phyloP scores from a whole-genome alignment of 2,113 vertebrate genomes.

The Oophaga pumilio region DNA sequence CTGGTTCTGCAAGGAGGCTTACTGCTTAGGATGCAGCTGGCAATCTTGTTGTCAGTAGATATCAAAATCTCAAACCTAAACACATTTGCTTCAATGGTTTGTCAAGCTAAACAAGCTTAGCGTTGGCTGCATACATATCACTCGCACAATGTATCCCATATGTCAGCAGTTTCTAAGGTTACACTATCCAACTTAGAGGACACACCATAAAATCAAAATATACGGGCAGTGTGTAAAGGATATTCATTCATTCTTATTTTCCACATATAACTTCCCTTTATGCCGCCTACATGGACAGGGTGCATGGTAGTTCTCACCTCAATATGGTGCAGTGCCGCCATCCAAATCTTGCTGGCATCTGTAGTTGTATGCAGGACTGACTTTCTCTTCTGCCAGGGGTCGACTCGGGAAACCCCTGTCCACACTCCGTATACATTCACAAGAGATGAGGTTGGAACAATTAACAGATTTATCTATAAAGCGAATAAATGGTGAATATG shows the following conservation, averaged over 20 bases:
- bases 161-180: slow-evolving; percentile 42
- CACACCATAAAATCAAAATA: not conserved
- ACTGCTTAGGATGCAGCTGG: slow-evolving; percentile 34
- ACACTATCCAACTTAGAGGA: slow-evolving; percentile 17
- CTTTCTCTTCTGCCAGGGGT: too few relatives aligned
- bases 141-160: not conserved
- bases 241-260: not conserved
- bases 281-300: too few relatives aligned
- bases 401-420: too few relatives aligned
- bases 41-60: slow-evolving; percentile 30
- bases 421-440: too few relatives aligned
- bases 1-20: slow-evolving; percentile 21
- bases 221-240: not conserved
- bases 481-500: too few relatives aligned
- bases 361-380: too few relatives aligned
- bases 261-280: too few relatives aligned
- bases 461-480: too few relatives aligned
- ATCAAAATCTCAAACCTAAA: slow-evolving; percentile 29
- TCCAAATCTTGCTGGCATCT: too few relatives aligned
- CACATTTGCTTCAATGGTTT: slow-evolving; percentile 45
- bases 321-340: too few relatives aligned
- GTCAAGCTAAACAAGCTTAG: slow-evolving; percentile 34
- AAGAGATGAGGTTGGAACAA: too few relatives aligned
- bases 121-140: slow-evolving; percentile 12
- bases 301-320: too few relatives aligned